Conservation (phyloP, 2,888 invertebrate species). For the Iselma pallidipennis region DNA sequence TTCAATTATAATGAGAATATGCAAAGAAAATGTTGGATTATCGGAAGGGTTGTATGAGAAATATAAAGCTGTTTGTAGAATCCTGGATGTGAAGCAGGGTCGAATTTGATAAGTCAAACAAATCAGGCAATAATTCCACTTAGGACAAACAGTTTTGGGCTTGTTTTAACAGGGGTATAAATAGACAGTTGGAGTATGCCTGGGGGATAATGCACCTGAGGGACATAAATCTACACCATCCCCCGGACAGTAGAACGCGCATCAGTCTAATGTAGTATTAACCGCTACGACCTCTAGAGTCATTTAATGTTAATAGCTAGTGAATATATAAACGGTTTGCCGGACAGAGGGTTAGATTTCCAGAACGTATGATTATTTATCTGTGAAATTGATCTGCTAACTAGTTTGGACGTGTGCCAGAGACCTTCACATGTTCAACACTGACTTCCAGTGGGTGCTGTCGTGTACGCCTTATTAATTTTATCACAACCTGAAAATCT, state of each 20-base stretch:
- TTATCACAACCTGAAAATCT: constrained; percentile 11
- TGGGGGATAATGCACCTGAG: constrained; percentile 23
- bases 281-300: constrained; percentile 26
- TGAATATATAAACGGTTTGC: constrained; percentile 18
- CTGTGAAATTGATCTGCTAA: constrained; percentile 38
- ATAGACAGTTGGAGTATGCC: constrained; percentile 10
- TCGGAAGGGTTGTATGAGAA: no score
- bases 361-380: constrained; percentile 34
- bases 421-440: constrained; percentile 31
- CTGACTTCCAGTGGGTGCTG: constrained; percentile 14
- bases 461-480: constrained; percentile 17
- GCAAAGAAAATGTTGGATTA: no score
- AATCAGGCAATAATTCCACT: constrained; percentile 21
- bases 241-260: constrained; percentile 20
- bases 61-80: no score
- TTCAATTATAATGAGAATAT: no score
- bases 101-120: constrained; percentile 24
- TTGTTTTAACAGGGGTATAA: constrained; percentile 20
- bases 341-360: constrained; percentile 15
- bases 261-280: constrained; percentile 29
- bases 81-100: no score
- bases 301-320: constrained; percentile 31
- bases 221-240: constrained; percentile 25
- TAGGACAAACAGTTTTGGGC: constrained; percentile 9
- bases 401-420: constrained; percentile 36